Conservation (phyloP, 2,797 vertebrate species). For the Poeciliopsis paucimaculata region DNA sequence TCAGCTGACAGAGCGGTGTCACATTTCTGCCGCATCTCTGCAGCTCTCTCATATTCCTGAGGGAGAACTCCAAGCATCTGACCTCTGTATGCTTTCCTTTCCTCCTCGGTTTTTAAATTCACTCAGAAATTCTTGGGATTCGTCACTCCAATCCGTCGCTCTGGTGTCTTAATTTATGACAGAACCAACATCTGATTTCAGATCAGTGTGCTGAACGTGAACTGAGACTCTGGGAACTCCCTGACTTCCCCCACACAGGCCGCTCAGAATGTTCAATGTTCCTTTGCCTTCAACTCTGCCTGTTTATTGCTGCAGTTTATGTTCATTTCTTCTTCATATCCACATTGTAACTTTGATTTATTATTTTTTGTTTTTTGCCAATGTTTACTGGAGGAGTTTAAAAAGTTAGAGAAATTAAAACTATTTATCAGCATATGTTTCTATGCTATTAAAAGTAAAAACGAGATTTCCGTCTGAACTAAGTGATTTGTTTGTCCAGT, state of each 20-base stretch:
- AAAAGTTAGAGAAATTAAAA: constrained; percentile 35
- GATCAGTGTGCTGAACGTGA: neutral
- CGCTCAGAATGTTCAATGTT: constrained; percentile 2
- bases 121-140: constrained; percentile 9
- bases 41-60: constrained; percentile 12
- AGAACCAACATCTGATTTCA: constrained; percentile 5
- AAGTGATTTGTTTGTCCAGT: neutral
- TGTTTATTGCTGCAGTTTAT: constrained; percentile 29
- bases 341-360: constrained; percentile 11
- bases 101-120: neutral
- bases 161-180: neutral
- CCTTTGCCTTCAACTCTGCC: constrained; percentile 23
- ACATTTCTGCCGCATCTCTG: constrained; percentile 50
- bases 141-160: constrained; percentile 3
- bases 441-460: constrained; percentile 67
- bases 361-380: neutral
- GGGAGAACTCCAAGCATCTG: neutral
- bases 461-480: constrained; percentile 28
- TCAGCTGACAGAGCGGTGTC: constrained; percentile 46
- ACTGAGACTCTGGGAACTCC: constrained; percentile 43
- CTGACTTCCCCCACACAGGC: constrained; percentile 31
- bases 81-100: neutral
- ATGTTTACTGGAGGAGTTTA: constrained; percentile 21
- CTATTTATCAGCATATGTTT: constrained; percentile 64
- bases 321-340: constrained; percentile 8